phyloP scores from a whole-genome alignment of 2,888 invertebrate genomes.

The Eristalis tenax region DNA sequence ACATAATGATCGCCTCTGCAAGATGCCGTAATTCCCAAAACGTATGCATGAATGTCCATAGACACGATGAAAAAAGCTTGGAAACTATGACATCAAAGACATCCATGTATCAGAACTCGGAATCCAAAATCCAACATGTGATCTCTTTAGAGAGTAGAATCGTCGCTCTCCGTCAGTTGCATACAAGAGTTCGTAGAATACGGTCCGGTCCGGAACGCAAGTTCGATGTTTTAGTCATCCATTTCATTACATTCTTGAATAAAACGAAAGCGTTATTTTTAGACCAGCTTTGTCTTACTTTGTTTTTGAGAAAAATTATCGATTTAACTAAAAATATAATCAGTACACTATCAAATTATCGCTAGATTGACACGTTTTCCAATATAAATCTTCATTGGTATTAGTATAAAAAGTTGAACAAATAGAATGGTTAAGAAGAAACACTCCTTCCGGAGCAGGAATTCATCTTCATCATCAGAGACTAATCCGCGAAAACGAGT shows the following conservation, averaged over 20 bases:
- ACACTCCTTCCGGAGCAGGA: constrained; percentile 84
- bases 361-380: neutral
- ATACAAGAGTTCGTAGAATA: constrained; percentile 38
- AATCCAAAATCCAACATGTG: neutral
- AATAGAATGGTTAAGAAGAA: constrained; percentile 77
- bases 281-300: constrained; percentile 31
- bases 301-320: constrained; percentile 7
- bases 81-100: neutral
- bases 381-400: neutral
- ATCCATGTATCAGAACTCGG: neutral
- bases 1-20: neutral
- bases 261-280: constrained; percentile 57
- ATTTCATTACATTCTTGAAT: neutral
- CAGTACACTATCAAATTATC: neutral
- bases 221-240: constrained; percentile 13
- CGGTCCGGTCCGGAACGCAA: neutral
- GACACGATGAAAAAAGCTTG: neutral
- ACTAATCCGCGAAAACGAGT: constrained; percentile 88
- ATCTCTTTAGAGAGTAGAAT: constrained; percentile 5
- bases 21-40: neutral
- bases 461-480: constrained; percentile 85
- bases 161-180: constrained; percentile 50
- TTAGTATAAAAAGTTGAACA: neutral
- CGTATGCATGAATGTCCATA: neutral
- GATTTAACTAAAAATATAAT: constrained; percentile 40